A percentile compares a stretch with the other conserved stretches of the same genome.
Evolutionary conservation across 1,140 invertebrate species (phyloP).

Genomic region (Ruditapes philippinarum): DNA sequence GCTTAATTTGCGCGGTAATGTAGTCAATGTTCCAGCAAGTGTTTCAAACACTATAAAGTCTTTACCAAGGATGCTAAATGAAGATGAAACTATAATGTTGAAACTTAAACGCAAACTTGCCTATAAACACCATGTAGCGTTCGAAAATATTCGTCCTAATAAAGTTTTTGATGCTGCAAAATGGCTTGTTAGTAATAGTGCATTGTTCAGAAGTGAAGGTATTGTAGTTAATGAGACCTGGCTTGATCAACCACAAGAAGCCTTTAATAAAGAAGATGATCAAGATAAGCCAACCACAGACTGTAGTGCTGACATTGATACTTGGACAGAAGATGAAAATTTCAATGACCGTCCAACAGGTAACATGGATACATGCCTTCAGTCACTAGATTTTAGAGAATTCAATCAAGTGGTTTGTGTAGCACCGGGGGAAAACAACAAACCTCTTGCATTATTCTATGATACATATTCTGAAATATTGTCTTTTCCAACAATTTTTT

Average conservation of each 20-base stretch:
- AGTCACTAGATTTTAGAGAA: constrained; percentile 40
- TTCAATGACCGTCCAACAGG: neutral
- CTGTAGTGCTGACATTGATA: neutral
- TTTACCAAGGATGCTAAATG: no score
- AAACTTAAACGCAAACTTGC: no score
- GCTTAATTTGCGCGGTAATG: neutral
- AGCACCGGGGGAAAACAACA: neutral
- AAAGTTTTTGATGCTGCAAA: neutral
- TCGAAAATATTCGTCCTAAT: no score
- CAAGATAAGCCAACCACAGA: neutral
- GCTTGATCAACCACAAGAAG: neutral
- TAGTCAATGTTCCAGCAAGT: neutral
- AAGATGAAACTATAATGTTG: no score
- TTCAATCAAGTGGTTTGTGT: neutral
- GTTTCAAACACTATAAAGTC: neutral
- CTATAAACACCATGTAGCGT: no score
- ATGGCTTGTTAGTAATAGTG: neutral
- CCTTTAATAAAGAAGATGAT: neutral
- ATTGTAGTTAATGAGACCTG: neutral
- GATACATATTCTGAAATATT: neutral
- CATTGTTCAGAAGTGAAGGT: neutral
- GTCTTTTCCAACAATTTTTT: constrained; percentile 34
- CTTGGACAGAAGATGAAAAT: neutral
- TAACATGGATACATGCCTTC: constrained; percentile 5
- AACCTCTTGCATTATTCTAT: neutral